Base-by-base conservation (phyloP, 2,797 vertebrate species). In the Emydoidea blandingii region DNA sequence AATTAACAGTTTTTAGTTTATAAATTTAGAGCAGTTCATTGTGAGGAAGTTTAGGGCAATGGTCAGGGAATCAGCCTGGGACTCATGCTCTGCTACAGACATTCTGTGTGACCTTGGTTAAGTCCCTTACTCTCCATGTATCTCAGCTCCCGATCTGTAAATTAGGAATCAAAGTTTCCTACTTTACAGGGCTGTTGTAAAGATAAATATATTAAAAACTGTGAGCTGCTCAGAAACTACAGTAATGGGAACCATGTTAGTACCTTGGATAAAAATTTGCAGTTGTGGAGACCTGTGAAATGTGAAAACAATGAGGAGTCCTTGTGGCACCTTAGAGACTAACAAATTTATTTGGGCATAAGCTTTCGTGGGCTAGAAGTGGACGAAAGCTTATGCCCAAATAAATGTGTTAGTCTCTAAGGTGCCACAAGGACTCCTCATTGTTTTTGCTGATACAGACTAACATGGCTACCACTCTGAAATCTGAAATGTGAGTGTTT, bases 1-100 rank as follows among this genome's bases (percentile, higher is more conserved):
- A n/a, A 86, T 91, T 79, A 87, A 3, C 25, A 80, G 12, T 85
- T 95, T 87, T 95, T 82, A 91, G 84, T 94, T 91, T 2, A 91
- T 41, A 89, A 59, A 34, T 14, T 88, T 84, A 12, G 10, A 41
- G 1, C 80, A 6, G 68, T 85, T 89, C 92, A 8, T 82, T 31
- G 0, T 2, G 85, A 81, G 6, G 29, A 92, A 90, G 85, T 6
- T 21, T 11, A 50, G 14, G 10, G 29, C 6, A 84, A 25, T n/a
- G 15, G 59, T 80, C 83, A 80, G 85, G 47, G 90, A 93, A 12
- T 53, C 88, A 90, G 80, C 16, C 10, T n/a, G 19, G 85, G 90
- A 82, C 25, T 8, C 19, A 56, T 88, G 2, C 50, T 79, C 44
- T 92, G 57, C 18, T 68, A 82, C 1, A 86, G 18, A 41, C n/a